Evolutionary conservation across 2,797 vertebrate species (phyloP).

Genomic region (Hafferia zeledoni): DNA sequence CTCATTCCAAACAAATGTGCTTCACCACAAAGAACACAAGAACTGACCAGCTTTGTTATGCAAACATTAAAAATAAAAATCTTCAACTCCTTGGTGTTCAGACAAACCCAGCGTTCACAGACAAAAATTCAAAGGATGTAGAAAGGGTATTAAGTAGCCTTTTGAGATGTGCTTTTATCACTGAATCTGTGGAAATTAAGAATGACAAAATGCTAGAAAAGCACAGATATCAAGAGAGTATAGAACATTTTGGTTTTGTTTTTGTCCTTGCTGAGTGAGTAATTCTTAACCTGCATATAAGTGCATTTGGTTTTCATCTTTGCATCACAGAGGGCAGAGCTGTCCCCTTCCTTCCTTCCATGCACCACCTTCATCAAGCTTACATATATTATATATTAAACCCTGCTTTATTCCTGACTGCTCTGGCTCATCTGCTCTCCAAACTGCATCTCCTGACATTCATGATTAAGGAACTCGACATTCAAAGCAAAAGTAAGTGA

Average conservation of each 20-base stretch:
- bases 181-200: not conserved
- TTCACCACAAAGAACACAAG: not conserved
- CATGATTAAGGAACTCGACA: not conserved
- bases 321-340: not conserved
- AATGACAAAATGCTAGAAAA: not conserved
- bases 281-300: not conserved
- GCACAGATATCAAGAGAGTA: not conserved
- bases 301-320: not conserved
- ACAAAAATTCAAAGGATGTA: not conserved
- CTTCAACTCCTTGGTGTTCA: accelerated
- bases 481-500: constrained; percentile 24
- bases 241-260: not conserved
- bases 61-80: not conserved
- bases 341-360: not conserved
- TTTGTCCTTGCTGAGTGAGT: not conserved
- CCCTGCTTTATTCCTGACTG: not conserved
- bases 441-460: constrained; percentile 24
- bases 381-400: not conserved
- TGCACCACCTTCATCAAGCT: not conserved
- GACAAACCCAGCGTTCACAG: not conserved
- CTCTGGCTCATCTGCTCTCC: not conserved
- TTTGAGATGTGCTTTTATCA: not conserved
- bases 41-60: not conserved
- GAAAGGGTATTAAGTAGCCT: not conserved
- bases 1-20: not conserved